Evolutionary conservation across 2,888 invertebrate genomes (phyloP), one percentile per base, ranked within the genome.

Genomic region (Piscicola geometra): DNA sequence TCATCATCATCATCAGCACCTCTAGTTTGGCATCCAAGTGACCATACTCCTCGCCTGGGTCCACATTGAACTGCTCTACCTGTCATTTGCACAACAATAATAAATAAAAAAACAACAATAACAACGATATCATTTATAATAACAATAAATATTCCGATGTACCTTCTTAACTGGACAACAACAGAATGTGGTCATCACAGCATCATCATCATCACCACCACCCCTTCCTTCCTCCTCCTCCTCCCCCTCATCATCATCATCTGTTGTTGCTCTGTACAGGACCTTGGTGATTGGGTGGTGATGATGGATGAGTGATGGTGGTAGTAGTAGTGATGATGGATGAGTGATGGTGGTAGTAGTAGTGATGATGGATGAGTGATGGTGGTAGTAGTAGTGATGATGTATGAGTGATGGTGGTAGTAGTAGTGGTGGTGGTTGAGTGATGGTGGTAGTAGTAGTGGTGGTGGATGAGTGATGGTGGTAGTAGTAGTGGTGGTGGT

Each of bases 11-110:
- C 60, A 56, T 21, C 36, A 70, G 9, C 47, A 73, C 73, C 64
- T 73, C 73, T 1, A 73, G 41, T n/a, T 60, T 73, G 15, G 73
- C 73, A 64, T 73, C 73, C 9, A 73, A 33, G 33, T 73, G 73
- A 33, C 73, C 73, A 60, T 30, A 35, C 15, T 73, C 73, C n/a
- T 73, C 73, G n/a, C 64, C 73, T 9, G 56, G 64, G 5, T 9
- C 9, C 41, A 3, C 25, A 3, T 21, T 21, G n/a, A 18, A 56
- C 5, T 56, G 21, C 25, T 56, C 60, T 21, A 56, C 60, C 60
- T 56, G 21, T 18, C 3, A 25, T 15, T 56, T 56, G 21, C 9
- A 47, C 21, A 25, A 56, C 9, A 56, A 56, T 56, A 56, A 25
- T 56, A 18, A 56, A 56, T 56, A 56, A 56, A 56, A 15, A 25